Evolutionary conservation across 2,888 invertebrate species (phyloP).

Genomic region (Agrochola lota): DNA sequence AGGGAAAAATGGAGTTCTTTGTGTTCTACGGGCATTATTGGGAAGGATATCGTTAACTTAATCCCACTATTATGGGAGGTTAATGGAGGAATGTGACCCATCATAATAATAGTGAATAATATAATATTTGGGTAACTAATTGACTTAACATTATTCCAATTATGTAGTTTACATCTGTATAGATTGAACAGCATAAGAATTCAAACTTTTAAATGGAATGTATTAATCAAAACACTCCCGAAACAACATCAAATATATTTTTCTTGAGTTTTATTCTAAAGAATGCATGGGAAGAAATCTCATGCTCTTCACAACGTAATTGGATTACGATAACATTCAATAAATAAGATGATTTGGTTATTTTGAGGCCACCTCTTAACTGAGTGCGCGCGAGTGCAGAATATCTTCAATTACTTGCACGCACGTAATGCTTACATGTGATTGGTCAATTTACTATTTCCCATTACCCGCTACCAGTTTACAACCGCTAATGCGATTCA

Average conservation of each 20-base stretch:
- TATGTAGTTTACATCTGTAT: constrained; percentile 8
- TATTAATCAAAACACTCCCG: not conserved
- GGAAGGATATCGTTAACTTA: constrained; percentile 43
- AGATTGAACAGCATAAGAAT: not conserved
- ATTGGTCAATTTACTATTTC: constrained; percentile 82
- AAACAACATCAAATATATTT: constrained; percentile 7
- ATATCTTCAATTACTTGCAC: constrained; percentile 72
- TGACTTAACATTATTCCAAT: not conserved
- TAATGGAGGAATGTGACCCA: constrained; percentile 32
- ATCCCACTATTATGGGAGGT: constrained; percentile 17
- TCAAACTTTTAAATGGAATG: not conserved
- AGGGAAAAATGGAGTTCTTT: constrained; percentile 47
- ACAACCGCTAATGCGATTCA: constrained; percentile 68
- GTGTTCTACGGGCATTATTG: constrained; percentile 35
- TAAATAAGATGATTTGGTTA: constrained; percentile 58
- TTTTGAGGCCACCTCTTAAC: constrained; percentile 56
- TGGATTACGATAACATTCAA: constrained; percentile 60
- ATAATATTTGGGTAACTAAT: constrained; percentile 24
- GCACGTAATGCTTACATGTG: constrained; percentile 73
- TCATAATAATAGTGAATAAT: constrained; percentile 16
- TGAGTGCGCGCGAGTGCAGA: constrained; percentile 54
- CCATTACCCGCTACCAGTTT: constrained; percentile 70
- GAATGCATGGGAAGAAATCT: constrained; percentile 48
- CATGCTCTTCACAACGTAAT: constrained; percentile 45
- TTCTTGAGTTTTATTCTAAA: constrained; percentile 45